Evolutionary conservation across 2,797 vertebrate species (phyloP).

Genomic region (Syndactyla subalaris): DNA sequence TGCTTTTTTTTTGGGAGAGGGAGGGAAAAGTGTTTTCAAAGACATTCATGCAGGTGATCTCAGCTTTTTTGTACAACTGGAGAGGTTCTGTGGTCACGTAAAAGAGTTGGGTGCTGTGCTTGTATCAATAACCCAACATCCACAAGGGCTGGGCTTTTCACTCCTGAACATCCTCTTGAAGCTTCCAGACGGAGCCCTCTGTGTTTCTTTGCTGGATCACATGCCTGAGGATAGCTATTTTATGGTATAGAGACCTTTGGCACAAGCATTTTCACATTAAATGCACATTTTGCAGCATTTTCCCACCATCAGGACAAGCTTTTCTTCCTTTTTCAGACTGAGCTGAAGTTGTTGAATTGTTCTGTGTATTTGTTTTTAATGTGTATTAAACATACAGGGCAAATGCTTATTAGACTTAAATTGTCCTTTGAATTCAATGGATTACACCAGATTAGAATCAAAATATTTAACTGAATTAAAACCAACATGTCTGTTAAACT

Average conservation of each 20-base stretch:
- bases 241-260: background rate
- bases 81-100: background rate
- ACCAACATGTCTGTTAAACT: background rate
- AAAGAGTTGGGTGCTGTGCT: background rate
- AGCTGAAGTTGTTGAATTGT: background rate
- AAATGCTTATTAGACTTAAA: background rate
- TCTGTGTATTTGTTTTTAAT: background rate
- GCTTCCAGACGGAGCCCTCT: background rate
- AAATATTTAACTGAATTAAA: conserved; percentile 26
- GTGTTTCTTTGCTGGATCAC: background rate
- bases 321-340: background rate
- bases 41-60: background rate
- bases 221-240: background rate
- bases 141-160: background rate
- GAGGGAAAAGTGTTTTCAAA: background rate
- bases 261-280: background rate
- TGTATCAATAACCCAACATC: background rate
- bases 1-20: background rate
- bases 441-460: background rate
- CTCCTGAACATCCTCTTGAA: background rate
- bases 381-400: background rate
- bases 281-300: background rate
- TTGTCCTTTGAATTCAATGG: background rate
- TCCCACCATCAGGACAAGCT: background rate
- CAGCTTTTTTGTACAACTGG: background rate